Evolutionary conservation across 2,113 vertebrate genomes (phyloP), one percentile per base, ranked within the genome.

Genomic region (Cyphomyrus plagiostoma): DNA sequence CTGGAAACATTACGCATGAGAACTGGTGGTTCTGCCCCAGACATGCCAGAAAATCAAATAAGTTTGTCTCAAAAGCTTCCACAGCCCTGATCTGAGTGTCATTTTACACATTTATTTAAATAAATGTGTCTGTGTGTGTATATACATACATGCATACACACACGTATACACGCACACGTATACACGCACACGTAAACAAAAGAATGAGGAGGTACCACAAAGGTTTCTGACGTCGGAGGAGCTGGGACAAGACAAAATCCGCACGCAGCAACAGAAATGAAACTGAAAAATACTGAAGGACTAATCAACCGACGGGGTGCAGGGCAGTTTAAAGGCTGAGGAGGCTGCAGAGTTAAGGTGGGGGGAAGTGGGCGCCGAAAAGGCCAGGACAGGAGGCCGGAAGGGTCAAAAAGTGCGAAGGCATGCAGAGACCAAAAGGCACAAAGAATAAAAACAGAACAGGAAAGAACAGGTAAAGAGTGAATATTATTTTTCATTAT

Each of bases 391-490:
- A 58, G 90, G 50, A 56, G 21, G 70, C 90, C n/a, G 89, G 85
- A 88, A 45, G 62, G 82, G 56, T 58, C 50, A 48, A 21, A 45
- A 15, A 91, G 6, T 17, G 62, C 52, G 48, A 88, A 52, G 89
- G 62, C 9, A 48, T 19, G 80, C 19, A n/a, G 56, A 74, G 56
- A 49, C 4, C 42, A 58, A 45, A 85, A 53, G 49, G 7, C 26
- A 50, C 39, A 84, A 80, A 19, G 48, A 13, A 49, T 1, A 77
- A 52, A 30, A 77, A 77, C n/a, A 48, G 19, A 84, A 92, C 92
- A 88, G 91, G 92, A 93, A 92, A 95, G 92, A 93, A 62, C 23
- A n/a, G 56, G 56, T 9, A 62, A n/a, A 58, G 56, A n/a, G 2
- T 19, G 30, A 39, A 77, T 39, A 19, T 77, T 77, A 13, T n/a